Percentiles rank a stretch among this genome's conserved stretches.
phyloP scores from a whole-genome alignment of 2,113 vertebrate species.

The Burhinus bistriatus region DNA sequence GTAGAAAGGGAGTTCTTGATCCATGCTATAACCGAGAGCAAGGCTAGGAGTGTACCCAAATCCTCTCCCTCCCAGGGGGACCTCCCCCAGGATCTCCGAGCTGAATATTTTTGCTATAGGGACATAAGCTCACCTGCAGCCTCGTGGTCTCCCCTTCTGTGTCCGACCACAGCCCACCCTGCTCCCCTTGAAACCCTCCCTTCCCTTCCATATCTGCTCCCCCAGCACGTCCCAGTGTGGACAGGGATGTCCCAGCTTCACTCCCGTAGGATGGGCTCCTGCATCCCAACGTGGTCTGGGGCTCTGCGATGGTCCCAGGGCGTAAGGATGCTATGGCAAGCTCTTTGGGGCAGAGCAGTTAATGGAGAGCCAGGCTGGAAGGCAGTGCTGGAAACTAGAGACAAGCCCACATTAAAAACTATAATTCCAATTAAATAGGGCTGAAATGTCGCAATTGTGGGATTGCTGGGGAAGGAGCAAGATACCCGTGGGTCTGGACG shows the following conservation, averaged over 20 bases:
- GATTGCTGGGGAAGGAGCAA: not conserved
- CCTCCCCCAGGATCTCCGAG: not conserved
- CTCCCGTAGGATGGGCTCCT: not conserved
- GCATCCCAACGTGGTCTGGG: not conserved
- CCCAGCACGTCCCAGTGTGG: not conserved
- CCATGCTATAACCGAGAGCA: not conserved
- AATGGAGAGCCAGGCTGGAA: not conserved
- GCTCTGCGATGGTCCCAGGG: not conserved
- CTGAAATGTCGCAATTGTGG: not conserved
- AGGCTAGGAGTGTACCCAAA: not conserved
- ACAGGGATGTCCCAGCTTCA: not conserved
- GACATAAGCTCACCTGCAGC: not conserved
- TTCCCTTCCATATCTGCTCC: not conserved
- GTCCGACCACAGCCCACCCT: not conserved
- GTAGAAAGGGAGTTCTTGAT: not conserved
- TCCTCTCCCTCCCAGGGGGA: not conserved
- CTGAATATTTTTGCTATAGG: not conserved
- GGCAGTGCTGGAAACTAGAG: not conserved
- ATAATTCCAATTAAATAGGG: not conserved
- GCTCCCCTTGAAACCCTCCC: not conserved
- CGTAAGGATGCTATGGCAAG: not conserved
- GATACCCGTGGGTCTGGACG: not conserved
- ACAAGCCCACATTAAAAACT: fast-evolving
- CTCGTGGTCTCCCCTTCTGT: not conserved
- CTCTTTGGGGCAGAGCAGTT: not conserved